Evolutionary conservation across 1,140 invertebrate genomes (phyloP).

Genomic region (Euwallacea fornicatus): DNA sequence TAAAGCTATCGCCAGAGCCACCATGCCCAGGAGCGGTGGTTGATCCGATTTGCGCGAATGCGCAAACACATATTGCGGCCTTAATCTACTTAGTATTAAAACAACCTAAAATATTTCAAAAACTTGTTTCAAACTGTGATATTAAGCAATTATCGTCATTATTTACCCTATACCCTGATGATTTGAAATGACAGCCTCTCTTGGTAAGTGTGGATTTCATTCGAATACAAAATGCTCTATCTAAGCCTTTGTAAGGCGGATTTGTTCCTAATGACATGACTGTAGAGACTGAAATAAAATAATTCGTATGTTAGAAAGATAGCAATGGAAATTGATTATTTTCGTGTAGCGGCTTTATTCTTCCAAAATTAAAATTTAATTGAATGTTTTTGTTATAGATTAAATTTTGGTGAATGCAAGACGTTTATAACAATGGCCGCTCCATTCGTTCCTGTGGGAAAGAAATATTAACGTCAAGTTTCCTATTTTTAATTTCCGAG

Average conservation of each 20-base stretch:
- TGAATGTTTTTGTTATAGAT: no score
- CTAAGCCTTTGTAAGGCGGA: conserved; percentile 80
- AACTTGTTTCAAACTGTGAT: not conserved
- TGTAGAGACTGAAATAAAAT: conserved; percentile 69
- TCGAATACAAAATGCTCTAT: conserved; percentile 90
- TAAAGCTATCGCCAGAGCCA: conserved; percentile 90
- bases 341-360: no score
- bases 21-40: conserved; percentile 87
- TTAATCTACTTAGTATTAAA: conserved; percentile 82
- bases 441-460: no score
- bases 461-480: no score
- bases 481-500: no score
- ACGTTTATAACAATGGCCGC: no score
- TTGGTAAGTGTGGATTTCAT: conserved; percentile 99
- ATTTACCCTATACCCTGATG: conserved; percentile 91
- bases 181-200: conserved; percentile 96
- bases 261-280: conserved; percentile 79
- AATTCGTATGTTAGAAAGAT: no score
- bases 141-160: not conserved
- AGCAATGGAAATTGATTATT: no score
- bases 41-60: conserved; percentile 80
- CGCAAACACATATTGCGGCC: conserved; percentile 89
- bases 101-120: conserved; percentile 73
- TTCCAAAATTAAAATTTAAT: no score
- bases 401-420: no score